Evolutionary conservation across 2,797 vertebrate species (phyloP).

Genomic region (Pangasius krempfi): DNA sequence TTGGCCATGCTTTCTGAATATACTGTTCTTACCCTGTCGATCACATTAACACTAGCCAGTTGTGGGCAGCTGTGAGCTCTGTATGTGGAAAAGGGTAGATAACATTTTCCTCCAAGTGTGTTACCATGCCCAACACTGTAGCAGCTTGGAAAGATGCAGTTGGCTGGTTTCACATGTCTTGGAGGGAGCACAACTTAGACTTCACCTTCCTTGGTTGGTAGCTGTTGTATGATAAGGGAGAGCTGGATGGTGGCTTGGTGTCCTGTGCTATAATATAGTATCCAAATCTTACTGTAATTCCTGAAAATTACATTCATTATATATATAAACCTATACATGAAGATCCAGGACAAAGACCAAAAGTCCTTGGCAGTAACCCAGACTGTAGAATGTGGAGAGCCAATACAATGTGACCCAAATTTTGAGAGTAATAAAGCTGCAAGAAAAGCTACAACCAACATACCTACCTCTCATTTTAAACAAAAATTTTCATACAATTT

Average conservation of each 20-base stretch:
- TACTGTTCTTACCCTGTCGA: background rate
- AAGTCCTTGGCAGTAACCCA: background rate
- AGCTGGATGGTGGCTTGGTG: background rate
- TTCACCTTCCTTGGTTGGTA: background rate
- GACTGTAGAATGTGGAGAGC: background rate
- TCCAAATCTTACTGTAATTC: background rate
- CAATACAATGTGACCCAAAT: background rate
- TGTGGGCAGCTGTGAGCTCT: background rate
- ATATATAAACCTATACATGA: background rate
- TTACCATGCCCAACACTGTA: background rate
- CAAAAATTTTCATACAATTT: background rate
- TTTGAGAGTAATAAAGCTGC: background rate
- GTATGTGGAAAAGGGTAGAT: background rate
- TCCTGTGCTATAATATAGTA: background rate
- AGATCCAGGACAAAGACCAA: background rate
- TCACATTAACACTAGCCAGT: slow-evolving; percentile 1
- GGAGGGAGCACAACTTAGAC: background rate
- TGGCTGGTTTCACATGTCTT: background rate
- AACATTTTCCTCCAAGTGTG: background rate
- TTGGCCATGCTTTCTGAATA: background rate
- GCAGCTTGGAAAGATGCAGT: background rate
- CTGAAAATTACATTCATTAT: background rate
- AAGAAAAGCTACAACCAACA: background rate
- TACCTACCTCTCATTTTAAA: background rate
- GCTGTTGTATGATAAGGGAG: background rate